Conservation (phyloP, 2,888 invertebrate species). For the Pandemis corylana region DNA sequence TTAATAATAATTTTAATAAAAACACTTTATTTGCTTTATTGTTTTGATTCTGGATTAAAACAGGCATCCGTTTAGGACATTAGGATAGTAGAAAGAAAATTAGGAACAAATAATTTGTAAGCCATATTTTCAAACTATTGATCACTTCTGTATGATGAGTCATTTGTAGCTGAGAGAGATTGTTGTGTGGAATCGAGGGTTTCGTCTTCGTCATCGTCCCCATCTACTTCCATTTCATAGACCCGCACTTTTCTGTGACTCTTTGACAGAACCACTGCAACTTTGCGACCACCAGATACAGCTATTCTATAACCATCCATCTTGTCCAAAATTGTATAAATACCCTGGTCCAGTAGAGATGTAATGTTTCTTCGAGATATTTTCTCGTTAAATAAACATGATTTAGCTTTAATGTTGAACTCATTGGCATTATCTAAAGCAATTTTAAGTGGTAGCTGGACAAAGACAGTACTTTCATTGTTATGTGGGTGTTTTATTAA, state of each 20-base stretch:
- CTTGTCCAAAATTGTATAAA: constrained; percentile 87
- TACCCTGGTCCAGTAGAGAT: constrained; percentile 78
- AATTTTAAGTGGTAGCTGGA: constrained; percentile 79
- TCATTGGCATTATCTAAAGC: constrained; percentile 75
- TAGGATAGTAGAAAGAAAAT: background rate
- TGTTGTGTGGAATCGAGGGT: constrained; percentile 77
- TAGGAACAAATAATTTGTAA: background rate
- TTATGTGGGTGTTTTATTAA: constrained; percentile 84
- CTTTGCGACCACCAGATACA: constrained; percentile 93
- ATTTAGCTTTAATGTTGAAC: constrained; percentile 69
- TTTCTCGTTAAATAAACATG: constrained; percentile 74
- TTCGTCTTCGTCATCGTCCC: constrained; percentile 93
- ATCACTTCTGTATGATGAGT: constrained; percentile 58
- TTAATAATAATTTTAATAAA: background rate
- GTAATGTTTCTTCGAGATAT: constrained; percentile 82
- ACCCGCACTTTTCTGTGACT: constrained; percentile 92
- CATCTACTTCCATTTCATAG: constrained; percentile 97
- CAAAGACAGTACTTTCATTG: constrained; percentile 75
- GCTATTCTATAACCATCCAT: constrained; percentile 89
- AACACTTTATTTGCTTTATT: background rate
- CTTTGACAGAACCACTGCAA: constrained; percentile 93
- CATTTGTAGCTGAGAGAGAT: constrained; percentile 51
- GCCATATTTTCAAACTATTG: constrained; percentile 50
- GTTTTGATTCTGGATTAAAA: background rate
- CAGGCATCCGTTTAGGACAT: too few species aligned